Conservation (phyloP, 2,888 invertebrate species). For the Idaea dimidiata region DNA sequence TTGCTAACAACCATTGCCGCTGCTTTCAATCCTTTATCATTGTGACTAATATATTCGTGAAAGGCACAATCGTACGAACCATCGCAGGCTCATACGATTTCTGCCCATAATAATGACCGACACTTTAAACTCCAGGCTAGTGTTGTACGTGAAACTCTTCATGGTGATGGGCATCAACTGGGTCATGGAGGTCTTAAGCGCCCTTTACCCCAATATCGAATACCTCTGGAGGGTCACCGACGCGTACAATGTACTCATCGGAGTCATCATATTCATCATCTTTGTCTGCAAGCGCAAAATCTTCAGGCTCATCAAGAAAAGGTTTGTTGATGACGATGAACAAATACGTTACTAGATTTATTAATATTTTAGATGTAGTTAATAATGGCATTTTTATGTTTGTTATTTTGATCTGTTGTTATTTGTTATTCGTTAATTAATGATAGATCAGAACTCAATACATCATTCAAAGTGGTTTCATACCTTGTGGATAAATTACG, state of each 20-base stretch:
- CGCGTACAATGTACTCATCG: conserved; percentile 84
- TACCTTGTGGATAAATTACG: too few species aligned
- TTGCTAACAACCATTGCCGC: not conserved
- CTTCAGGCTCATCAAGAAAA: conserved; percentile 81
- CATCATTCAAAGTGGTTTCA: too few species aligned
- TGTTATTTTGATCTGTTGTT: not conserved
- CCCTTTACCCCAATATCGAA: conserved; percentile 70
- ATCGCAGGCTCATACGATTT: not conserved
- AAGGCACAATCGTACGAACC: conserved; percentile 1
- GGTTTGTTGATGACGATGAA: conserved; percentile 54
- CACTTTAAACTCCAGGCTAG: conserved; percentile 72
- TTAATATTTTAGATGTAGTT: not conserved
- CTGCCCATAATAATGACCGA: not conserved
- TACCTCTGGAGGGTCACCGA: conserved; percentile 83
- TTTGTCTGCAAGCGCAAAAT: conserved; percentile 87
- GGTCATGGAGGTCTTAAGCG: conserved; percentile 86
- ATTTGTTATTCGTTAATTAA: not conserved
- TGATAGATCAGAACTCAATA: not conserved
- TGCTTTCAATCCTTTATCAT: not conserved
- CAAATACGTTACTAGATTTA: not conserved
- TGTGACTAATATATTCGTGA: not conserved
- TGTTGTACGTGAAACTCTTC: conserved; percentile 85
- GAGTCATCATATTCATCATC: conserved; percentile 85
- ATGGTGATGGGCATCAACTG: conserved; percentile 88
- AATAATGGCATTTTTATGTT: conserved; percentile 7